Conservation (phyloP, 2,888 invertebrate genomes). For the Oligia strigilis region DNA sequence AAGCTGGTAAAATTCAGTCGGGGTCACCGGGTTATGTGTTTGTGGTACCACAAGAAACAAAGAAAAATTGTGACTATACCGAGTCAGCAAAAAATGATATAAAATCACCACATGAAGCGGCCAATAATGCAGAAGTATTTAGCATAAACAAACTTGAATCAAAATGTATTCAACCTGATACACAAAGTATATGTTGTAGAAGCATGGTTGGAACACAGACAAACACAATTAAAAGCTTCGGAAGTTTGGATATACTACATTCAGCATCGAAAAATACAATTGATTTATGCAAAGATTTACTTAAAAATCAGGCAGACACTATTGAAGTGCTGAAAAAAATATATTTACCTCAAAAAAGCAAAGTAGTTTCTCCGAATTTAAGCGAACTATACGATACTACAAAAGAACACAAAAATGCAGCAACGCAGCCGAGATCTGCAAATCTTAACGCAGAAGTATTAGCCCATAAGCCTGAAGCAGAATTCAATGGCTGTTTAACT, state of each 20-base stretch:
- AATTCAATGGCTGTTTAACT: conserved; percentile 56
- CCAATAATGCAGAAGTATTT: not conserved
- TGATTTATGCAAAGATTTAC: conserved; percentile 6
- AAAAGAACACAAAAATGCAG: not conserved
- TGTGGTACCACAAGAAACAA: conserved; percentile 5
- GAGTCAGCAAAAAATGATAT: not conserved
- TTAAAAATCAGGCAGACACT: conserved; percentile 3
- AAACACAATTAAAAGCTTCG: not conserved
- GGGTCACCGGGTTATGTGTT: conserved; percentile 14
- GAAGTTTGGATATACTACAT: conserved; percentile 8
- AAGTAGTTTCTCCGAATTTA: not conserved
- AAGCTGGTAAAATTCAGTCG: not conserved
- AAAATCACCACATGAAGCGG: not conserved
- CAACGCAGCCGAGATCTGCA: not conserved
- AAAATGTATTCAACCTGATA: conserved; percentile 14
- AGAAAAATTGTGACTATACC: not conserved
- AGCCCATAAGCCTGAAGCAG: conserved; percentile 70
- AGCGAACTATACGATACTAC: not conserved
- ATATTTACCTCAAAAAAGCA: conserved; percentile 26
- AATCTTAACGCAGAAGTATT: conserved; percentile 56
- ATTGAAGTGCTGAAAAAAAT: conserved; percentile 21
- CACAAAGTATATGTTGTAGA: conserved; percentile 6
- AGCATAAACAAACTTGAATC: not conserved
- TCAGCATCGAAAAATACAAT: not conserved
- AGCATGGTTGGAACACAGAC: conserved; percentile 4